Evolutionary conservation across 2,797 vertebrate genomes (phyloP).

Genomic region (Gallinago nigripennis): DNA sequence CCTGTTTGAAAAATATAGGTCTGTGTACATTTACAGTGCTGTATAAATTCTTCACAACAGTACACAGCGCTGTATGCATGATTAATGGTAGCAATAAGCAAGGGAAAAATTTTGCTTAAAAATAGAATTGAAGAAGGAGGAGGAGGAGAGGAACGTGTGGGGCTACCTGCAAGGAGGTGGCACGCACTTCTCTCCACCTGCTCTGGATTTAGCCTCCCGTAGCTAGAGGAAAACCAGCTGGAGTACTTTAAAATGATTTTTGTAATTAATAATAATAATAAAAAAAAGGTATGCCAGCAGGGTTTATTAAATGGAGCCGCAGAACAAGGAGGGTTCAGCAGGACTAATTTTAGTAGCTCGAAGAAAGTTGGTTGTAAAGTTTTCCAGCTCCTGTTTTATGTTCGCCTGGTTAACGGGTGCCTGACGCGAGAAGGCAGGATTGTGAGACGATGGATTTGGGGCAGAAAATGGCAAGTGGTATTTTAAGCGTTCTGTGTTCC

Average conservation of each 20-base stretch:
- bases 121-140: background rate
- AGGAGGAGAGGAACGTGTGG: background rate
- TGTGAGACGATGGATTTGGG: slow-evolving; percentile 48
- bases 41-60: background rate
- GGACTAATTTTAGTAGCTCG: slow-evolving; percentile 49
- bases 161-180: slow-evolving; percentile 4
- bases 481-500: background rate
- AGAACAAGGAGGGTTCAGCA: slow-evolving; percentile 13
- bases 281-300: background rate
- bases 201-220: background rate
- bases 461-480: background rate
- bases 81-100: slow-evolving; percentile 48
- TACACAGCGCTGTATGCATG: background rate
- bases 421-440: background rate
- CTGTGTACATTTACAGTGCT: background rate
- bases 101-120: slow-evolving; percentile 22
- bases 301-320: background rate
- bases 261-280: background rate
- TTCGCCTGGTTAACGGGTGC: background rate
- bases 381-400: background rate
- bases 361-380: slow-evolving; percentile 31
- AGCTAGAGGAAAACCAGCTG: background rate
- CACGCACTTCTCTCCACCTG: background rate
- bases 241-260: background rate
- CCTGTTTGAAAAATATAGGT: background rate